Evolutionary conservation across 2,113 vertebrate genomes (phyloP).

Genomic region (Balaenoptera acutorostrata): DNA sequence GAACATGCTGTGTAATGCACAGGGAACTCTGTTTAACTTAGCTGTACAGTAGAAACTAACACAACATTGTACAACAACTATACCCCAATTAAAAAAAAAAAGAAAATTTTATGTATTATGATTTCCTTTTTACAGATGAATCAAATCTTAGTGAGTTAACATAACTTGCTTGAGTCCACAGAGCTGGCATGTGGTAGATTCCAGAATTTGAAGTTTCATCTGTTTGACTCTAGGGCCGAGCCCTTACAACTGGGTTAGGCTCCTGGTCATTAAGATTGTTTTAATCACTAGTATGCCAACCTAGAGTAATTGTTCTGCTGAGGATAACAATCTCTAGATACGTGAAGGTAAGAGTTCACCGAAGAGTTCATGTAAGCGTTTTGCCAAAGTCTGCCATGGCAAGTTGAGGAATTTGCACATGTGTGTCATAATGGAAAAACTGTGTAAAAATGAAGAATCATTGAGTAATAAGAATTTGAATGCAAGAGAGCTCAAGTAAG

Average conservation of each 20-base stretch:
- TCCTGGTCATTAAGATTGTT: background rate
- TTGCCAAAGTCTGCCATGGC: background rate
- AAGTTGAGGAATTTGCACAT: background rate
- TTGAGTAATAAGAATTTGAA: slow-evolving; percentile 27
- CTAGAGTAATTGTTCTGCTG: background rate
- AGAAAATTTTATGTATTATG: too few relatives aligned
- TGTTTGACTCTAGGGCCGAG: background rate
- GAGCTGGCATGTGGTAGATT: background rate
- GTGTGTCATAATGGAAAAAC: background rate
- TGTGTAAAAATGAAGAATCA: slow-evolving; percentile 28
- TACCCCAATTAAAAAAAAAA: too few relatives aligned
- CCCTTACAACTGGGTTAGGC: background rate
- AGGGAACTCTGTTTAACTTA: too few relatives aligned
- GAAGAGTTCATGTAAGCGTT: background rate
- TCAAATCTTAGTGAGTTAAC: background rate
- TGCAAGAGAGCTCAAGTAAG: slow-evolving; percentile 5
- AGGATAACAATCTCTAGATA: background rate
- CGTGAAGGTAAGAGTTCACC: background rate
- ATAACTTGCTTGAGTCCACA: background rate
- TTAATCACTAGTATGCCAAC: background rate
- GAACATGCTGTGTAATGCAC: too few relatives aligned
- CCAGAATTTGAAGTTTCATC: background rate
- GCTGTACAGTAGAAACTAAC: too few relatives aligned
- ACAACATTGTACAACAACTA: too few relatives aligned
- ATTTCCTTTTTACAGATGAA: background rate